Percentiles rank a stretch among this genome's conserved stretches.
phyloP scores from a whole-genome alignment of 2,797 vertebrate genomes.

The Mergus octosetaceus region DNA sequence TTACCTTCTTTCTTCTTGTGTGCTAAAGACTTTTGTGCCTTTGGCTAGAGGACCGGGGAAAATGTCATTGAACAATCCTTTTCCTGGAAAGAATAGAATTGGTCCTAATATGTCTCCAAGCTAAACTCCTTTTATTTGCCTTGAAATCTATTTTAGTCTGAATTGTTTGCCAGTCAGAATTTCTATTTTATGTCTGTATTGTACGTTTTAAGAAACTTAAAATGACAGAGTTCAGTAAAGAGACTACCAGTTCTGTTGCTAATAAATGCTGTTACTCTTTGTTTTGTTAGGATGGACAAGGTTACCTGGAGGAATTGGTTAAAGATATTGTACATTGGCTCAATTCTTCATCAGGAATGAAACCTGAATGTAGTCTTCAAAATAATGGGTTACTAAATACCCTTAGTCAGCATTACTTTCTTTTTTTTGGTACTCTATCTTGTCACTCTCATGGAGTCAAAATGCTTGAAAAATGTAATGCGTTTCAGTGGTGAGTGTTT shows the following conservation, averaged over 20 bases:
- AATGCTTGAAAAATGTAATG: slow-evolving; percentile 97
- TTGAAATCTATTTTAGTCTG: neutral
- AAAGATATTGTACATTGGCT: slow-evolving; percentile 96
- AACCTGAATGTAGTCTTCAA: slow-evolving; percentile 93
- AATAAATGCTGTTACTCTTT: neutral
- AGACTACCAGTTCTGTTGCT: neutral
- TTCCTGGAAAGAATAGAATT: neutral
- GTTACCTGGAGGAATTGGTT: slow-evolving; percentile 94
- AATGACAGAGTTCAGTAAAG: neutral
- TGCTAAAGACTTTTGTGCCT: neutral
- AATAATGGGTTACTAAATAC: slow-evolving; percentile 95
- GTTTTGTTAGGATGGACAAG: slow-evolving; percentile 88
- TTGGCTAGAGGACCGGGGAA: neutral
- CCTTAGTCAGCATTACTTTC: slow-evolving; percentile 97
- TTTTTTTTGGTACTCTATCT: slow-evolving; percentile 95
- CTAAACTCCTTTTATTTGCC: neutral
- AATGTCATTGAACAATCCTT: neutral
- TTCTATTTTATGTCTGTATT: neutral
- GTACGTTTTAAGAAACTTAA: neutral
- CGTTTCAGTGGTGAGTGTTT: slow-evolving; percentile 93
- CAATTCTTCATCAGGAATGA: slow-evolving; percentile 89
- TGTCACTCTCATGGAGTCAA: slow-evolving; percentile 95
- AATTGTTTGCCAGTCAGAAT: neutral
- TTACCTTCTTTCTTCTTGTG: neutral
- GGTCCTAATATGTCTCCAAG: neutral